phyloP scores from a whole-genome alignment of 1,140 invertebrate genomes.

The Magallana ariakensis region DNA sequence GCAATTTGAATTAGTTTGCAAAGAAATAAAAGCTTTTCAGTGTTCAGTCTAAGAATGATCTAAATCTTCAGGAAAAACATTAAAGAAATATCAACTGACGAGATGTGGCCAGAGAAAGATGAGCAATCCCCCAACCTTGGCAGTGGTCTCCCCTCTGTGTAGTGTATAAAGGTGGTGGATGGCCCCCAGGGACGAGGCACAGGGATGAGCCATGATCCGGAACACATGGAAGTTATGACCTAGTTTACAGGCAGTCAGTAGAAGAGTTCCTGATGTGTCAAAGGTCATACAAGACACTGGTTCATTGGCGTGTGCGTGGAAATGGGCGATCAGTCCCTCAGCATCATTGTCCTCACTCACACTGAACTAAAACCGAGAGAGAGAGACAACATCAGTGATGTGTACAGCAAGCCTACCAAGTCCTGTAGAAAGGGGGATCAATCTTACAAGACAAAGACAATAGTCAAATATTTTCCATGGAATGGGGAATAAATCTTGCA shows the following conservation, averaged over 20 bases:
- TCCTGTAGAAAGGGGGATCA: neutral
- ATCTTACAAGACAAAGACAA: too few relatives aligned
- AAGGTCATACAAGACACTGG: constrained; percentile 94
- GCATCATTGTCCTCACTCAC: constrained; percentile 77
- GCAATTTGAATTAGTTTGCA: too few relatives aligned
- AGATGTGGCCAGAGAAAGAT: too few relatives aligned
- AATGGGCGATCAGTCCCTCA: constrained; percentile 90
- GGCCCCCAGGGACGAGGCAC: constrained; percentile 90
- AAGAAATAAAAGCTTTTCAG: too few relatives aligned
- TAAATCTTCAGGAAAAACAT: too few relatives aligned
- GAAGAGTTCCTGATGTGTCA: constrained; percentile 93
- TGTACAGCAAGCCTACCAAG: neutral
- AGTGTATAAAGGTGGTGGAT: constrained; percentile 98
- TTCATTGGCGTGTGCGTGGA: constrained; percentile 92
- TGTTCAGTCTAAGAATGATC: too few relatives aligned
- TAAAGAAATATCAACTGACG: too few relatives aligned
- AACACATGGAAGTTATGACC: constrained; percentile 98
- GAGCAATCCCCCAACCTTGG: constrained; percentile 78
- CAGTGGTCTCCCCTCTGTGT: constrained; percentile 87
- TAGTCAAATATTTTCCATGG: too few relatives aligned
- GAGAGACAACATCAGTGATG: neutral
- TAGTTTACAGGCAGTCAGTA: constrained; percentile 95
- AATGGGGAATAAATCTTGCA: too few relatives aligned
- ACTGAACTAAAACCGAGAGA: constrained; percentile 68
- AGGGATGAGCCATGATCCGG: constrained; percentile 94